These are phyloP conservation scores for Prunella fulvescens DNA, from an alignment of 2,113 vertebrate species.

Conservation along the genomic window DNA sequence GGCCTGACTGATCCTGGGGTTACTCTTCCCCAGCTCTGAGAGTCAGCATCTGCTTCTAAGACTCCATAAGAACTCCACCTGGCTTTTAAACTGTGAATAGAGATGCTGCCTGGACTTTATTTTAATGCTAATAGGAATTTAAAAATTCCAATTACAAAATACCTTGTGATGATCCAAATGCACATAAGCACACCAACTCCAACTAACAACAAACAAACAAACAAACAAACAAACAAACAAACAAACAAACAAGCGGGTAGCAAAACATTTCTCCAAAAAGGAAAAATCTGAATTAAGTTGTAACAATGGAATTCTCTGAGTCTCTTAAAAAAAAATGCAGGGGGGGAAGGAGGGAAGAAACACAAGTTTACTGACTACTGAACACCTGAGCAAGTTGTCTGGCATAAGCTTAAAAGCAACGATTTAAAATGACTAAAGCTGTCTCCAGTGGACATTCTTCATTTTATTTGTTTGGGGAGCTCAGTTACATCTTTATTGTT, in stretches of 20 bases:
- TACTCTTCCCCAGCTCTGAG: background rate
- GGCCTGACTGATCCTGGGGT: background rate
- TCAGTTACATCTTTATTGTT: background rate
- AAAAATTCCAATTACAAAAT: background rate
- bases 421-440: background rate
- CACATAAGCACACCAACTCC: background rate
- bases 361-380: background rate
- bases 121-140: background rate
- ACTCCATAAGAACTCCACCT: background rate
- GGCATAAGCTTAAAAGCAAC: background rate
- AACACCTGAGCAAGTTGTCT: background rate
- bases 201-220: background rate
- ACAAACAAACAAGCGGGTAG: background rate
- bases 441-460: background rate
- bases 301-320: background rate
- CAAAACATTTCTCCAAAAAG: background rate
- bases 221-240: background rate
- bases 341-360: accelerated
- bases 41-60: background rate
- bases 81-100: background rate
- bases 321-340: background rate
- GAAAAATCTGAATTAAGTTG: background rate
- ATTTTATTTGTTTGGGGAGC: background rate
- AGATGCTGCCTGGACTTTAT: background rate
- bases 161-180: background rate